A percentile compares a stretch with the other conserved stretches of the same genome.
These are phyloP conservation scores for Ischnura elegans DNA, from an alignment of 2,888 invertebrate genomes.

Conservation along the genomic window DNA sequence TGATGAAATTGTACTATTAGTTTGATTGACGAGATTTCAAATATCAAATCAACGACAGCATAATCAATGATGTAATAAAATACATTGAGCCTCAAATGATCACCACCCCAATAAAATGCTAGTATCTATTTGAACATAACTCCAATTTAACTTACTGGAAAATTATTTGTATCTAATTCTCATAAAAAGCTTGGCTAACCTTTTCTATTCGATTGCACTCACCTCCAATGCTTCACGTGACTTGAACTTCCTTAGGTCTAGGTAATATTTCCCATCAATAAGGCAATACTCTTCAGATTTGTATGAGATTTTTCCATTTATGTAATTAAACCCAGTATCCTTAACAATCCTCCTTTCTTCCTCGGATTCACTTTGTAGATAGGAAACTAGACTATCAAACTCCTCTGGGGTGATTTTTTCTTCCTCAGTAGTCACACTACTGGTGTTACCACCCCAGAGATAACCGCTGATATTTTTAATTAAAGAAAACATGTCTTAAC, in stretches of 20 bases:
- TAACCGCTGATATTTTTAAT: neutral
- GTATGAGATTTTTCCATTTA: conserved; percentile 79
- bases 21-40: no score
- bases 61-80: no score
- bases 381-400: conserved; percentile 1
- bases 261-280: conserved; percentile 82
- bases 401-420: conserved; percentile 73
- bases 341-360: neutral
- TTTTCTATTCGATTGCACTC: neutral
- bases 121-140: no score
- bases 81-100: no score
- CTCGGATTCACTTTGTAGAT: neutral
- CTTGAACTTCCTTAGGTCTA: conserved; percentile 77
- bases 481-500: conserved; percentile 45
- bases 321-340: neutral
- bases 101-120: no score
- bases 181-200: no score
- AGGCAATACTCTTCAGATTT: conserved; percentile 79
- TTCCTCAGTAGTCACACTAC: conserved; percentile 68
- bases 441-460: conserved; percentile 8
- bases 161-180: no score
- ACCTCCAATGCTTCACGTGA: conserved; percentile 6
- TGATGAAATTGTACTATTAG: no score
- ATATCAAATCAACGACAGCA: no score
- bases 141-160: no score